A percentile compares a stretch with the other conserved stretches of the same genome.
Evolutionary conservation across 2,888 invertebrate genomes (phyloP).

Genomic region (Cheilosia impressa): DNA sequence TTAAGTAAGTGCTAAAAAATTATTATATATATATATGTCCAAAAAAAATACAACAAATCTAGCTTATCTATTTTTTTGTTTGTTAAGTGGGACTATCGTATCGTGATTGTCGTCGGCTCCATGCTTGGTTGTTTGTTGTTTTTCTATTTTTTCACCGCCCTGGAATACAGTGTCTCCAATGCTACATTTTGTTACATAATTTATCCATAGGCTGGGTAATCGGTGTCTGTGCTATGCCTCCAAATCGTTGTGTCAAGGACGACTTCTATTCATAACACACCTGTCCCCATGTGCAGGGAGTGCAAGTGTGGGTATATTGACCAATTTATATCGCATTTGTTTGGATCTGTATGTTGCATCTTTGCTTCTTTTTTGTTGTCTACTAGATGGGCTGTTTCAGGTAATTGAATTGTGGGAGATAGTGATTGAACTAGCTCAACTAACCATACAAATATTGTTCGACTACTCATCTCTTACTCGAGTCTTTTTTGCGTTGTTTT

Average conservation of each 20-base stretch:
- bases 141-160: background rate
- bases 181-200: background rate
- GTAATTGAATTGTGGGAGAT: background rate
- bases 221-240: background rate
- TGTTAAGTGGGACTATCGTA: slow-evolving; percentile 22
- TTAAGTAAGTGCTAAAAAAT: slow-evolving; percentile 67
- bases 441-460: too few relatives aligned
- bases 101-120: background rate
- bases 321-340: background rate
- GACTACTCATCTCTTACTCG: too few relatives aligned
- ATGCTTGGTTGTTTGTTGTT: background rate
- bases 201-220: background rate
- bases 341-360: background rate
- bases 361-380: background rate
- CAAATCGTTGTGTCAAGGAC: slow-evolving; percentile 3
- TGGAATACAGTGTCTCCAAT: background rate
- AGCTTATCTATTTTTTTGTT: slow-evolving; percentile 4
- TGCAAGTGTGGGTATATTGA: background rate
- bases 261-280: background rate
- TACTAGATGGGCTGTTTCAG: background rate
- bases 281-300: background rate
- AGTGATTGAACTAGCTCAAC: too few relatives aligned
- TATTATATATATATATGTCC: slow-evolving; percentile 13
- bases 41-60: slow-evolving; percentile 4
- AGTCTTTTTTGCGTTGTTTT: too few relatives aligned